Conservation (phyloP, 2,888 invertebrate genomes). For the Morinoia aosen region DNA sequence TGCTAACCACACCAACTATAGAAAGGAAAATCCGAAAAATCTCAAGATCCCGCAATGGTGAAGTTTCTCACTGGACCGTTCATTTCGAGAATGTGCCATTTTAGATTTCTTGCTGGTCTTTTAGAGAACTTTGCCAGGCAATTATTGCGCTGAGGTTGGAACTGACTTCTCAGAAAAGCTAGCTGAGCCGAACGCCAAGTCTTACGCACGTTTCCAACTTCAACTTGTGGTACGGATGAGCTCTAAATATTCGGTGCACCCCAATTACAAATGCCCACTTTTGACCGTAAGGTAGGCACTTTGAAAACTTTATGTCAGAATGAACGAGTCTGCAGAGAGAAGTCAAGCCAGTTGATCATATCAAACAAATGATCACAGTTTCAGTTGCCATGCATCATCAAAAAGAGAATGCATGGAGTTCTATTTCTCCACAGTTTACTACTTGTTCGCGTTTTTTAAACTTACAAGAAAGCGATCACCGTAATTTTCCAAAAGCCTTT, state of each 20-base stretch:
- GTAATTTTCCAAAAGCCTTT: too few species aligned
- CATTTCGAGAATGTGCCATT: conserved; percentile 18
- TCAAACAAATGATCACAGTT: too few species aligned
- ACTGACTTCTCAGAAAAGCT: neutral
- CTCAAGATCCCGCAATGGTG: neutral
- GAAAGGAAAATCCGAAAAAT: neutral
- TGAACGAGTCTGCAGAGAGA: neutral
- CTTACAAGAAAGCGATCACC: too few species aligned
- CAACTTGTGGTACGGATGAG: neutral
- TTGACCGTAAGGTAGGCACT: neutral
- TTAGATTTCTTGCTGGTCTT: conserved; percentile 8
- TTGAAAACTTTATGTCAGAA: neutral
- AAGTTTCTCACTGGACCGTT: neutral
- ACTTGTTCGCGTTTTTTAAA: too few species aligned
- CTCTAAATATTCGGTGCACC: neutral
- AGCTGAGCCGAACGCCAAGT: neutral
- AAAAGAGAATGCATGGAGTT: too few species aligned
- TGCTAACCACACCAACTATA: neutral
- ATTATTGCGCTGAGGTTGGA: neutral
- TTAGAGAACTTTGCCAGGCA: conserved; percentile 18
- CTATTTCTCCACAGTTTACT: too few species aligned
- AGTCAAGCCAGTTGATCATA: neutral
- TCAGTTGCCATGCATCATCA: too few species aligned
- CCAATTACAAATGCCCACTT: neutral
- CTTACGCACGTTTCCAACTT: neutral